Evolutionary conservation across 1,140 invertebrate species (phyloP), one percentile per base, ranked within the genome.

Genomic region (Bursaphelenchus mucronatus): DNA sequence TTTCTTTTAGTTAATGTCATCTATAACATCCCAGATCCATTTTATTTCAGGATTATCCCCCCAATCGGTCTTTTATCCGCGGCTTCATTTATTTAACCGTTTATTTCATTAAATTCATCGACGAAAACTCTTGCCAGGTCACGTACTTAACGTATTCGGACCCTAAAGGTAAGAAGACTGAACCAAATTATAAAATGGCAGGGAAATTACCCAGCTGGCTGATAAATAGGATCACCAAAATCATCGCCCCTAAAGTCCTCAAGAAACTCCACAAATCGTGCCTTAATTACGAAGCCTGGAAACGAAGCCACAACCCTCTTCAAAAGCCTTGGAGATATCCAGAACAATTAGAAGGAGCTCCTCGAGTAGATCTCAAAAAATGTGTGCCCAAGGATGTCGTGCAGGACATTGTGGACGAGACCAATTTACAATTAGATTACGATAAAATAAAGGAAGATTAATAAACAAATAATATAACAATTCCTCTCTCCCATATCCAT

Each of bases 61-160:
- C 88, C 2, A 87, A 86, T 74, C 91, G 91, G 82, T 88, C 88
- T 46, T 90, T 87, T 82, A 87, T 93, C 64, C 86, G 91, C 74
- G 89, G 87, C 0, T 82, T 86, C 10, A 88, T 88, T 0, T 85
- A 87, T 71, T 72, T 90, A 61, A 89, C 89, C 6, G 88, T 88
- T 82, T 87, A 81, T 85, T 84, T 80, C 52, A 85, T 88, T 43
- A 82, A 84, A 63, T 83, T 85, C 17, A 55, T 79, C 40, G 73
- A 66, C 17, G 74, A 75, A 19, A 79, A 85, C 68, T 88, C 89
- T 61, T 90, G 89, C 73, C 87, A 88, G 82, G 82, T 92, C 39
- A 89, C 88, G 9, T 93, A 92, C 76, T 87, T 92, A 10, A 89
- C 90, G 0, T 88, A 91, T 73, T 90, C 89, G 3, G 90, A 94